phyloP scores from a whole-genome alignment of 2,888 invertebrate species.

The Acanthosepion lycidas region DNA sequence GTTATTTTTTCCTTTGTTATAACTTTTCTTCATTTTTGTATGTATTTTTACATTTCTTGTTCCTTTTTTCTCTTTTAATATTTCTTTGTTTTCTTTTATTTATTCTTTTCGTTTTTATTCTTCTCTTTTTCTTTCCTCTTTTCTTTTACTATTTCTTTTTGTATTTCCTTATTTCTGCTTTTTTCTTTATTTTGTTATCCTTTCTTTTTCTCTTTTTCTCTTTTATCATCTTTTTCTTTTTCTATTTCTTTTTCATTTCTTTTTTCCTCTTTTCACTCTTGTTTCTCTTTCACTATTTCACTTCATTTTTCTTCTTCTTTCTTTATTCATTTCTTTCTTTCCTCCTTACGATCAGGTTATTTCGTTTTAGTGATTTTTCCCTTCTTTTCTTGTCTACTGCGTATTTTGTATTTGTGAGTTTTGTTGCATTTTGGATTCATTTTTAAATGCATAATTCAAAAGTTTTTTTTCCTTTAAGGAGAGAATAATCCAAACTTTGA shows the following conservation, averaged over 20 bases:
- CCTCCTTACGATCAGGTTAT: not conserved
- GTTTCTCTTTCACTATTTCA: not conserved
- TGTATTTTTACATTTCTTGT: not conserved
- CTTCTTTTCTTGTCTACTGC: not conserved
- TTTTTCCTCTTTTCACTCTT: not conserved
- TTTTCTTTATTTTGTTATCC: not conserved
- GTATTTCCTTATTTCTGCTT: not conserved
- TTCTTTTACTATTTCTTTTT: not conserved
- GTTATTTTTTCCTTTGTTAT: not conserved
- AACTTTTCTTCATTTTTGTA: not conserved
- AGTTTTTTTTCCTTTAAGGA: not conserved
- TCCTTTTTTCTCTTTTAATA: not conserved
- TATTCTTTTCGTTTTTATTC: not conserved
- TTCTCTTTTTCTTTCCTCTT: not conserved
- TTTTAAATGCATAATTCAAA: not conserved
- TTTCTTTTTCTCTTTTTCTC: not conserved
- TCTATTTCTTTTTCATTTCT: not conserved
- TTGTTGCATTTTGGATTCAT: not conserved
- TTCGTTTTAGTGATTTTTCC: not conserved
- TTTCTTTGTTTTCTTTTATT: not conserved
- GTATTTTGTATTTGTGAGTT: not conserved
- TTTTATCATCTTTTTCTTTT: not conserved
- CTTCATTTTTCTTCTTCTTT: not conserved
- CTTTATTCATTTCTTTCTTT: not conserved
- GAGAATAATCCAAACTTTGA: slow-evolving; percentile 4